These are phyloP conservation scores for Morpho achilles DNA, from an alignment of 2,888 invertebrate species.

Conservation along the genomic window DNA sequence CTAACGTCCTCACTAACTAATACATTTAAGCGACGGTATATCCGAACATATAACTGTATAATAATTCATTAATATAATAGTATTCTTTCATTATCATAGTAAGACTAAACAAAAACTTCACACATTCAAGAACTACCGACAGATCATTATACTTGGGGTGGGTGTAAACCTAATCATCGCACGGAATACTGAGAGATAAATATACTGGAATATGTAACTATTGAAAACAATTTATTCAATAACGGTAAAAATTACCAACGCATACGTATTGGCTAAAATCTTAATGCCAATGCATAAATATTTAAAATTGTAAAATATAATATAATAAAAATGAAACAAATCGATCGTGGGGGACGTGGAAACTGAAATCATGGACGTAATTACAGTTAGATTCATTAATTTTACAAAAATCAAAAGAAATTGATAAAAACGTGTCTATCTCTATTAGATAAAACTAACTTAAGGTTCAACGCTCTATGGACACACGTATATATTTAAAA, in stretches of 20 bases:
- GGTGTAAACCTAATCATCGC: conserved; percentile 8
- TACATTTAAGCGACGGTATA: conserved; percentile 47
- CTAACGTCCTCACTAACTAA: conserved; percentile 39
- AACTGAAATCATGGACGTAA: too few species aligned
- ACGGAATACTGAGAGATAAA: conserved; percentile 20
- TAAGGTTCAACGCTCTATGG: neutral
- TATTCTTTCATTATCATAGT: conserved; percentile 31
- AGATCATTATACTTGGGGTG: conserved; percentile 20
- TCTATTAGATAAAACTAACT: too few species aligned
- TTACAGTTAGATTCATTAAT: neutral
- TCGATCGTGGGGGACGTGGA: too few species aligned
- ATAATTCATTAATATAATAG: conserved; percentile 22
- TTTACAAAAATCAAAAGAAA: neutral
- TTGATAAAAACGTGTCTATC: neutral
- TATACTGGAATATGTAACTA: conserved; percentile 7
- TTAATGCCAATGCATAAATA: too few species aligned
- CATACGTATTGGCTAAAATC: too few species aligned
- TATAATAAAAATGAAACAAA: too few species aligned
- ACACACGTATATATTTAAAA: too few species aligned
- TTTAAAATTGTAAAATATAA: too few species aligned
- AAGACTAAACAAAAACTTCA: conserved; percentile 44
- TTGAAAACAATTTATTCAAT: neutral
- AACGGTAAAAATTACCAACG: neutral
- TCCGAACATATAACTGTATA: conserved; percentile 38
- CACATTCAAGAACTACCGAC: conserved; percentile 21